A percentile compares a stretch with the other conserved stretches of the same genome.
These are phyloP conservation scores for Micropoecilia bifurca DNA, from an alignment of 2,797 vertebrate genomes.

Conservation along the genomic window DNA sequence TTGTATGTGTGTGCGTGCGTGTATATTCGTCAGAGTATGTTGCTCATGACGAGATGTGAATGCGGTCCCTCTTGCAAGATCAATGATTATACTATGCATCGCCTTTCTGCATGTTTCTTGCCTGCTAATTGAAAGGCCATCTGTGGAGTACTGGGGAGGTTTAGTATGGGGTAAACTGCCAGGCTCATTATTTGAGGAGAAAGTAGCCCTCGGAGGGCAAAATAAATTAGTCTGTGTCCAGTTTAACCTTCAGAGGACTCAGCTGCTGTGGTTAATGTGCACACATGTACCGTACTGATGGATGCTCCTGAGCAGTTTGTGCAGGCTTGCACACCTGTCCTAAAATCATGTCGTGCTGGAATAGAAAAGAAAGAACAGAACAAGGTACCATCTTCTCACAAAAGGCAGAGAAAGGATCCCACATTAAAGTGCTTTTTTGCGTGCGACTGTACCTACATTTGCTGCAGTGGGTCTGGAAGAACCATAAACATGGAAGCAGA, in stretches of 20 bases:
- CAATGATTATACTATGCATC: constrained; percentile 74
- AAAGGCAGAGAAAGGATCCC: constrained; percentile 53
- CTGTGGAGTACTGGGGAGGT: constrained; percentile 71
- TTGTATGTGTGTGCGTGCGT: not conserved
- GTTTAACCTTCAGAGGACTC: constrained; percentile 78
- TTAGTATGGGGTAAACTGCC: constrained; percentile 75
- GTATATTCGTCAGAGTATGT: not conserved
- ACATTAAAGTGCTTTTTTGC: constrained; percentile 12
- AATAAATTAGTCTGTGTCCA: constrained; percentile 76
- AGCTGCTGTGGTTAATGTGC: constrained; percentile 53
- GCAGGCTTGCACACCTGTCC: constrained; percentile 37
- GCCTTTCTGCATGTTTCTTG: constrained; percentile 73
- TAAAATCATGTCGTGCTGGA: constrained; percentile 51
- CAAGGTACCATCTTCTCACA: constrained; percentile 36
- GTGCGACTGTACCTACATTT: constrained; percentile 22
- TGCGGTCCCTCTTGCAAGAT: constrained; percentile 50
- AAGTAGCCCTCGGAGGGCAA: constrained; percentile 56
- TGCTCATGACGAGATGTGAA: constrained; percentile 31
- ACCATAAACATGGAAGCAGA: constrained; percentile 75
- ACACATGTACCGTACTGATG: constrained; percentile 36
- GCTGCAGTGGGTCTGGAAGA: constrained; percentile 56
- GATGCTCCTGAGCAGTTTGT: constrained; percentile 43
- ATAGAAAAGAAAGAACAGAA: constrained; percentile 31
- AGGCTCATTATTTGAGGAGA: constrained; percentile 72
- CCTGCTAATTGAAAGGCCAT: constrained; percentile 78